Evolutionary conservation across 1,140 invertebrate species (phyloP).

Genomic region (Anoplophora glabripennis): DNA sequence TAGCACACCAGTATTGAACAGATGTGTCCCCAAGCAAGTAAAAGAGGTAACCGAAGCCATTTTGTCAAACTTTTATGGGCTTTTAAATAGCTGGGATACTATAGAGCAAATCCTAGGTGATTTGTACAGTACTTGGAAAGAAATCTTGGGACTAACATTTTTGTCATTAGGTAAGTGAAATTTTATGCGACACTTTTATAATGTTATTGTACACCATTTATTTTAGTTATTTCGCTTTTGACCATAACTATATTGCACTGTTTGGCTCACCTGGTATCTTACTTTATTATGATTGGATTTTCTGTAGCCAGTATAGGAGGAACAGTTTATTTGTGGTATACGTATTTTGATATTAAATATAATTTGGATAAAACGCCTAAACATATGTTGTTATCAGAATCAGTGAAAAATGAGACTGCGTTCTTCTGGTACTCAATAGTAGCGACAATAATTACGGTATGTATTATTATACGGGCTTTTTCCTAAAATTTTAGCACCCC

Average conservation of each 20-base stretch:
- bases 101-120: slow-evolving; percentile 85
- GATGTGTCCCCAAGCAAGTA: slow-evolving; percentile 76
- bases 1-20: slow-evolving; percentile 76
- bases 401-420: slow-evolving; percentile 80
- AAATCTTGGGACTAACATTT: slow-evolving; percentile 77
- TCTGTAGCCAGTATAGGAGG: slow-evolving; percentile 71
- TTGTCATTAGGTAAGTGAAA: slow-evolving; percentile 73
- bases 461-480: too few relatives aligned
- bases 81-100: slow-evolving; percentile 83
- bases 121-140: slow-evolving; percentile 81
- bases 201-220: slow-evolving; percentile 21
- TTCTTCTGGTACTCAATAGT: slow-evolving; percentile 82
- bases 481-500: too few relatives aligned
- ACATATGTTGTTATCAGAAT: slow-evolving; percentile 57
- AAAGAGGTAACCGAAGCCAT: slow-evolving; percentile 60
- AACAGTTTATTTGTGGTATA: slow-evolving; percentile 83
- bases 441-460: slow-evolving; percentile 82
- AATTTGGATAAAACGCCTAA: slow-evolving; percentile 64
- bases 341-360: slow-evolving; percentile 74
- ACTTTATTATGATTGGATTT: slow-evolving; percentile 80
- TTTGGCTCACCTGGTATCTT: slow-evolving; percentile 78
- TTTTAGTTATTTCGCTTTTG: slow-evolving; percentile 76
- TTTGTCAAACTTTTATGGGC: slow-evolving; percentile 70
- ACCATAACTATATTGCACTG: slow-evolving; percentile 83
- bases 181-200: slow-evolving; percentile 14